Evolutionary conservation across 2,113 vertebrate species (phyloP), one percentile per base, ranked within the genome.

Genomic region (Amia ocellicauda): DNA sequence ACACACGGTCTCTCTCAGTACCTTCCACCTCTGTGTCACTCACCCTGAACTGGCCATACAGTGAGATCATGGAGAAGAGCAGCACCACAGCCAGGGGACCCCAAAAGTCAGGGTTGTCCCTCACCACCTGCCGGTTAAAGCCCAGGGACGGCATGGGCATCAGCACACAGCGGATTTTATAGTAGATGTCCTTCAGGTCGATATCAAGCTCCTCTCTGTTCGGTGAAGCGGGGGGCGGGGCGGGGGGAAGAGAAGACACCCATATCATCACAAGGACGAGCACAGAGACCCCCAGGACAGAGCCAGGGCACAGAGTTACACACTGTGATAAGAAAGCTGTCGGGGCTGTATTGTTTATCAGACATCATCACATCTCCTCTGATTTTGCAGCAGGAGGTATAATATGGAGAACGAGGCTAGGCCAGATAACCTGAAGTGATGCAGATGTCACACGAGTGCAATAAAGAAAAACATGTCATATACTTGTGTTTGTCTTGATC

Each of bases 91-190:
- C 95, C 74, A 99, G 82, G 53, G 97, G 97, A 16, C 97, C 97
- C 96, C 97, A 99, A 64, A 99, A 99, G 76, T 99, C 97, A 2
- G 96, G 96, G 84, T 98, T 99, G 80, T 99, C 97, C 84, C 95
- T 83, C 71, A 99, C 95, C 57, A 99, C 96, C 82, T 99, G 97
- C 56, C 97, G 91, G 63, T 99, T 99, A 80, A 94, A 98, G 22
- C 97, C 97, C 84, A 98, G 88, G 0, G 96, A 98, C 20, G 95
- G 96, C 94, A 98, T 91, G 63, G 97, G 97, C 97, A 99, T 99
- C 86, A 98, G 82, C 72, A 99, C 97, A 66, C 97, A 98, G 7
- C 95, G 92, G 20, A 99, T 91, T 89, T 99, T 99, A 84, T 99
- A 99, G 77, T 98, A 99, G 83, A 99, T 98, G 81, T 99, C 96